Conservation (phyloP, 2,797 vertebrate genomes). For the Borostomias antarcticus region DNA sequence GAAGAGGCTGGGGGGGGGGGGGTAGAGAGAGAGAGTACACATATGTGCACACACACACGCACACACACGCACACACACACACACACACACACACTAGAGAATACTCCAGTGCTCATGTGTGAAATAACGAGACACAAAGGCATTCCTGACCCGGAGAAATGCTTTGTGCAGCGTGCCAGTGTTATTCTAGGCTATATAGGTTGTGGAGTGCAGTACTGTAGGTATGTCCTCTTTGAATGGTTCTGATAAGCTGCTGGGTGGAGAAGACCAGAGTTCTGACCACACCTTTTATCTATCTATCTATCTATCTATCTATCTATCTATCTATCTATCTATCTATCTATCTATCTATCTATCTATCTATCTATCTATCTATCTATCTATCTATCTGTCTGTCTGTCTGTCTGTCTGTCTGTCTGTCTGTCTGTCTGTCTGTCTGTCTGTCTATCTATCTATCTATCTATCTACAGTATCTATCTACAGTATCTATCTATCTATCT, state of each 20-base stretch:
- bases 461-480: no score
- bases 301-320: no score
- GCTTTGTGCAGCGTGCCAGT: background rate
- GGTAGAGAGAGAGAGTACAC: no score
- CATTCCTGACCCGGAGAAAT: background rate
- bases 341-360: no score
- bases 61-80: no score
- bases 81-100: no score
- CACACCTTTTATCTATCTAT: background rate
- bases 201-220: background rate
- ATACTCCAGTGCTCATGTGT: background rate
- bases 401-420: slow-evolving; percentile 12
- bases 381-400: slow-evolving; percentile 52
- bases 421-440: slow-evolving; percentile 61
- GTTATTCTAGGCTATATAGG: background rate
- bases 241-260: background rate
- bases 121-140: background rate
- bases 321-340: no score
- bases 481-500: no score
- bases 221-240: background rate
- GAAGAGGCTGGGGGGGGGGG: no score
- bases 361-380: slow-evolving; percentile 51
- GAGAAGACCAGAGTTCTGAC: background rate
- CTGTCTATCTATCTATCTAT: slow-evolving; percentile 49
- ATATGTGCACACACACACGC: no score